Conservation (phyloP, 2,113 vertebrate genomes). For the Lipophrys pholis region DNA sequence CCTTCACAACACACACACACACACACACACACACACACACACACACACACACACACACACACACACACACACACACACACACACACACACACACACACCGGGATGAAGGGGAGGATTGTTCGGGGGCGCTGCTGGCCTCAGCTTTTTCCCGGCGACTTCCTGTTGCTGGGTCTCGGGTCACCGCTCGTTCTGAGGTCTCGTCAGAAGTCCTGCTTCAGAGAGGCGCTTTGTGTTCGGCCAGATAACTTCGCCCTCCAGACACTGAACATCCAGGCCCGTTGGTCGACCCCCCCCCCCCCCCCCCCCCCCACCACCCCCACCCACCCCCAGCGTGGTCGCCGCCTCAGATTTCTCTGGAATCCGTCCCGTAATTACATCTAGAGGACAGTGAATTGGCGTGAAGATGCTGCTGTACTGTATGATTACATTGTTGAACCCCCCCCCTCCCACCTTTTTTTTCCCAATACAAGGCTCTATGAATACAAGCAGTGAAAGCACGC, state of each 20-base stretch:
- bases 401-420: background rate
- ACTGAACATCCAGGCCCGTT: conserved; percentile 32
- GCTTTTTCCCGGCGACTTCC: conserved; percentile 67
- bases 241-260: conserved; percentile 53
- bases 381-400: conserved; percentile 6
- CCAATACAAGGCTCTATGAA: too few relatives aligned
- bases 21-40: conserved; percentile 6
- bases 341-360: conserved; percentile 17
- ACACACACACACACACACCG: too few relatives aligned
- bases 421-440: background rate
- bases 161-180: conserved; percentile 54
- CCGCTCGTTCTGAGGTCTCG: conserved; percentile 52
- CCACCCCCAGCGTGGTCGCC: conserved; percentile 33
- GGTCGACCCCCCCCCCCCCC: conserved; percentile 39
- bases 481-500: too few relatives aligned
- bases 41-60: conserved; percentile 5
- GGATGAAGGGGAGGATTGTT: conserved; percentile 70
- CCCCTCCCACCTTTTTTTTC: background rate
- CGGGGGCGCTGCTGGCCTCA: conserved; percentile 57
- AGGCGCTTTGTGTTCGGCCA: conserved; percentile 65
- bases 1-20: too few relatives aligned
- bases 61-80: conserved; percentile 10
- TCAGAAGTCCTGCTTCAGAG: conserved; percentile 65
- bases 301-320: conserved; percentile 42
- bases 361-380: background rate